Evolutionary conservation across 2,888 invertebrate species (phyloP).

Genomic region (Penaeus monodon): DNA sequence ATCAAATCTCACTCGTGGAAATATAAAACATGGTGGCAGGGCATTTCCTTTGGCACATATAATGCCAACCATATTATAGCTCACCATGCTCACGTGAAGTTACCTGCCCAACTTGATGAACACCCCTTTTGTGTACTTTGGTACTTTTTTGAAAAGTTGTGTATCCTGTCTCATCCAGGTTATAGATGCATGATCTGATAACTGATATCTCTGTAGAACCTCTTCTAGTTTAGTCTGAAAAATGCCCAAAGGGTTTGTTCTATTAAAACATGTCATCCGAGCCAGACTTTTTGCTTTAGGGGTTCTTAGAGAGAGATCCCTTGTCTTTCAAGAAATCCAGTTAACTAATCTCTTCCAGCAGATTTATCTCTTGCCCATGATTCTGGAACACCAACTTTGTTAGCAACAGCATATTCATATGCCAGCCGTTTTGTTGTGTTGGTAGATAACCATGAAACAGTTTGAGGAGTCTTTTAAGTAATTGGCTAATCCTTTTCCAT

Average conservation of each 20-base stretch:
- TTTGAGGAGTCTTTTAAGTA: slow-evolving; percentile 4
- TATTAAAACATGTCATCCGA: slow-evolving; percentile 5
- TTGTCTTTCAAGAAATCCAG: slow-evolving; percentile 7
- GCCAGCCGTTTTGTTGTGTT: slow-evolving; percentile 6
- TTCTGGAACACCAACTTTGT: too few relatives aligned
- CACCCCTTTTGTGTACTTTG: slow-evolving; percentile 4
- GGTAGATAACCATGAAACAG: slow-evolving; percentile 11
- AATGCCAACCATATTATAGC: too few relatives aligned
- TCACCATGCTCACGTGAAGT: too few relatives aligned
- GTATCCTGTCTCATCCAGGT: neutral
- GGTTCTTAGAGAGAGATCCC: slow-evolving; percentile 12
- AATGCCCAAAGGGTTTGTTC: neutral
- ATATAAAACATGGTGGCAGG: too few relatives aligned
- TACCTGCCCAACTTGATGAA: too few relatives aligned
- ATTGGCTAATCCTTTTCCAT: too few relatives aligned
- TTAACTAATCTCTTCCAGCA: slow-evolving; percentile 7
- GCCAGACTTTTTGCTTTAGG: slow-evolving; percentile 12
- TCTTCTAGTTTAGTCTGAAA: too few relatives aligned
- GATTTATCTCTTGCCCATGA: too few relatives aligned
- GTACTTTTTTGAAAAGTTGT: neutral
- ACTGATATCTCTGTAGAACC: neutral
- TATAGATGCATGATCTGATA: slow-evolving; percentile 9
- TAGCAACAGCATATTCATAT: too few relatives aligned
- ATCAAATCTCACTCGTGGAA: too few relatives aligned
- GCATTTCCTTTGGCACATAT: too few relatives aligned